Percentiles rank a stretch among this genome's conserved stretches.
These are phyloP conservation scores for Lypha dubia DNA, from an alignment of 2,888 invertebrate species.

Conservation along the genomic window DNA sequence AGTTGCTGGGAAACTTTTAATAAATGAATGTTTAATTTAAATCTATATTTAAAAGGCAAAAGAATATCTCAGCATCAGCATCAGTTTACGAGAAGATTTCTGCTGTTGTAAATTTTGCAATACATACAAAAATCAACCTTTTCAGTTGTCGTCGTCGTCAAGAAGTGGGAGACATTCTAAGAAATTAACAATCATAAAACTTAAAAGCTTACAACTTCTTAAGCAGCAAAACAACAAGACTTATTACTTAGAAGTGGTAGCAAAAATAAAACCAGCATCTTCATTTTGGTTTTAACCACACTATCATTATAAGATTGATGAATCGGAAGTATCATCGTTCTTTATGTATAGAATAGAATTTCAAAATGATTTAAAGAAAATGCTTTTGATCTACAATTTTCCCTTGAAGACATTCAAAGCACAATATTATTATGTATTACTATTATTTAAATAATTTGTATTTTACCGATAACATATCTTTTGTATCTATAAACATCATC, in stretches of 20 bases:
- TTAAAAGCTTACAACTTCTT: not conserved
- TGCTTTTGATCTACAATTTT: not conserved
- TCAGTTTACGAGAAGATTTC: not conserved
- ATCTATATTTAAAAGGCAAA: not conserved
- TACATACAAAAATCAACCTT: not conserved
- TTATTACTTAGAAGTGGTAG: constrained; percentile 14
- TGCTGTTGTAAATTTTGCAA: not conserved
- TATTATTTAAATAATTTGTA: constrained; percentile 24
- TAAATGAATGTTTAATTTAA: constrained; percentile 45
- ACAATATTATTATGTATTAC: too few species aligned
- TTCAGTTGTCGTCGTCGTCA: not conserved
- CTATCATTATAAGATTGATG: constrained; percentile 14
- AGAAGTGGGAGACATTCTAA: constrained; percentile 5
- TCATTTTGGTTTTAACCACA: not conserved
- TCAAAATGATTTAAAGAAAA: not conserved
- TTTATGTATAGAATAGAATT: not conserved
- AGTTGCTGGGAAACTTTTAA: constrained; percentile 10
- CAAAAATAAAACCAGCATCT: constrained; percentile 11
- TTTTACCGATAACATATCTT: constrained; percentile 9
- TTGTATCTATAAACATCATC: constrained; percentile 48
- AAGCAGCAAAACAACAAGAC: not conserved
- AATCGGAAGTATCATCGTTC: constrained; percentile 8
- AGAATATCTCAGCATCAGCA: not conserved
- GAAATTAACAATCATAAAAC: constrained; percentile 3
- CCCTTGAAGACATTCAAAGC: not conserved